These are phyloP conservation scores for Lagodon rhomboides DNA, from an alignment of 2,797 vertebrate species.

Conservation along the genomic window DNA sequence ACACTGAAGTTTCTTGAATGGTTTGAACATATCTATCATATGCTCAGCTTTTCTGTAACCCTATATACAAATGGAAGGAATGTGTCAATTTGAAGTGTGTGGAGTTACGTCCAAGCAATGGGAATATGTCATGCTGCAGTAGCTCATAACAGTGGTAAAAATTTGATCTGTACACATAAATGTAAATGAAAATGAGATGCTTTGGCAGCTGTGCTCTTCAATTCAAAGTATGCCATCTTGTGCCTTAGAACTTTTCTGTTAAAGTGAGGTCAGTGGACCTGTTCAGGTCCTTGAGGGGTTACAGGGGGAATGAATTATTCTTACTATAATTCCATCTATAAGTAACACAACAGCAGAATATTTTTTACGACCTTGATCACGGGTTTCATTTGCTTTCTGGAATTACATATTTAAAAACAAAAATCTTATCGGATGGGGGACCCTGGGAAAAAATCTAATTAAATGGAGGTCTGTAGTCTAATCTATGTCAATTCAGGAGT, in stretches of 20 bases:
- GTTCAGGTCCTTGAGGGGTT: too few species aligned
- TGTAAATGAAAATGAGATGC: slow-evolving; percentile 34
- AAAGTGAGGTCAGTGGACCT: too few species aligned
- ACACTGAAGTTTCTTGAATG: neutral
- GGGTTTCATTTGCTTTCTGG: too few species aligned
- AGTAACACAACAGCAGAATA: too few species aligned
- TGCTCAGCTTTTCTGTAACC: slow-evolving; percentile 39
- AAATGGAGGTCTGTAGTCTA: too few species aligned
- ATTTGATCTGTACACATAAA: slow-evolving; percentile 24
- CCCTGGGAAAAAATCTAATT: too few species aligned
- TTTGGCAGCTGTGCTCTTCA: slow-evolving; percentile 40
- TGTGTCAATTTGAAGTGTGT: slow-evolving; percentile 27
- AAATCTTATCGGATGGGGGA: too few species aligned
- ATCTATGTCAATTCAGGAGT: too few species aligned
- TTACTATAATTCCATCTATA: too few species aligned
- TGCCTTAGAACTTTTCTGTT: neutral
- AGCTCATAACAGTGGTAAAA: slow-evolving; percentile 26
- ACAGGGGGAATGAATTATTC: too few species aligned
- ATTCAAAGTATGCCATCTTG: neutral
- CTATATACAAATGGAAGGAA: slow-evolving; percentile 27
- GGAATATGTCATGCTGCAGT: slow-evolving; percentile 14
- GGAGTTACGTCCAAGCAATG: slow-evolving; percentile 12
- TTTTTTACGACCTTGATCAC: too few species aligned
- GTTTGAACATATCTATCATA: neutral
- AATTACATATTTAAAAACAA: too few species aligned